These are phyloP conservation scores for Neoniphon sammara DNA, from an alignment of 2,797 vertebrate species.

Conservation along the genomic window DNA sequence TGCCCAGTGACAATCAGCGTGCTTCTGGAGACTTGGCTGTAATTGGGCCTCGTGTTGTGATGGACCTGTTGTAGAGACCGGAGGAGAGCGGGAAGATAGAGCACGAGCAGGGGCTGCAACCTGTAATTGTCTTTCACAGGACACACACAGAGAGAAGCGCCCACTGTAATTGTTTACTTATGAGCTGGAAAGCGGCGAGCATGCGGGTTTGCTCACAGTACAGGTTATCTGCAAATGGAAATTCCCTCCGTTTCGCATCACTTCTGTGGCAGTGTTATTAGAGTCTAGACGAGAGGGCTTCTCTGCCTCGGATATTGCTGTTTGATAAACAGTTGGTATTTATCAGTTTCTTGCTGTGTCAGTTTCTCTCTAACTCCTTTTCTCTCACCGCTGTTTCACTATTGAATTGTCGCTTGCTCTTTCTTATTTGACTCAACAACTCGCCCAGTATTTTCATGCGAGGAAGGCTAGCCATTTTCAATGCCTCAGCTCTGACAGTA, in stretches of 20 bases:
- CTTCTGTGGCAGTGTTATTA: constrained; percentile 56
- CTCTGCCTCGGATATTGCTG: constrained; percentile 41
- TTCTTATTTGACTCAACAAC: constrained; percentile 21
- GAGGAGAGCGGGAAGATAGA: constrained; percentile 47
- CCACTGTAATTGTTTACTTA: constrained; percentile 66
- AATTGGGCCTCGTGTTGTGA: constrained; percentile 46
- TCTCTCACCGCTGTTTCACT: constrained; percentile 31
- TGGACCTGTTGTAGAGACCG: constrained; percentile 49
- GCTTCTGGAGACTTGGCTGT: constrained; percentile 20
- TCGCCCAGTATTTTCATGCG: constrained; percentile 40
- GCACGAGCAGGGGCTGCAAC: constrained; percentile 58
- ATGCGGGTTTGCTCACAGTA: constrained; percentile 47
- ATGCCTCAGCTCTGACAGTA: constrained; percentile 56
- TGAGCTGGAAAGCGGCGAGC: constrained; percentile 51
- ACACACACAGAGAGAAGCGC: constrained; percentile 53
- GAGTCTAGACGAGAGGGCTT: constrained; percentile 53
- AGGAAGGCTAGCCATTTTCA: constrained; percentile 49
- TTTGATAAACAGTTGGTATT: constrained; percentile 68
- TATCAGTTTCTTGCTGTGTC: constrained; percentile 64
- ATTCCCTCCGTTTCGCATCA: constrained; percentile 55
- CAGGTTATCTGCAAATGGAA: constrained; percentile 64
- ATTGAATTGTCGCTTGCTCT: constrained; percentile 18
- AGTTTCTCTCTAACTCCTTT: constrained; percentile 31
- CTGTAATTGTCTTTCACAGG: constrained; percentile 73
- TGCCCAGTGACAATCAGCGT: constrained; percentile 42